Evolutionary conservation across 2,888 invertebrate genomes (phyloP), one percentile per base, ranked within the genome.

Genomic region (Leptinotarsa juncta): DNA sequence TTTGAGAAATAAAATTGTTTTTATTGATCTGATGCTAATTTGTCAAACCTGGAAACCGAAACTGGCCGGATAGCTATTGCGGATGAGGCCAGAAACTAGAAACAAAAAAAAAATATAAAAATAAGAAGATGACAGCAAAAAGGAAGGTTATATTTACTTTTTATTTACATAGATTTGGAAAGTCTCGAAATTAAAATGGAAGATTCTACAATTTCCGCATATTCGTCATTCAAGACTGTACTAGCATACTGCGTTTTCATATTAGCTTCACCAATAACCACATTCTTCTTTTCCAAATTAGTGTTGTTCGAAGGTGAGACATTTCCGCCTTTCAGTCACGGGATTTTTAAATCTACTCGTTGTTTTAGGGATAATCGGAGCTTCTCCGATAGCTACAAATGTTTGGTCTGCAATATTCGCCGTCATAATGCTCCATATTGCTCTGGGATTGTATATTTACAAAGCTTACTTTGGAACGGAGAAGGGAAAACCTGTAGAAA

Each of bases 391-490:
- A 60, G 90, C 91, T 23, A 93, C 94, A 82, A 95, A 94, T 86
- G 94, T 96, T 50, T 94, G 93, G 86, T 92, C 96, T 4, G 96
- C 96, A 32, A 91, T 94, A 55, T 90, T 93, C 65, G 94, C 96
- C 0, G 92, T 96, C 14, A 83, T 95, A 7, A 91, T 93, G 7
- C 88, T 96, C 70, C 96, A 96, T 85, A 84, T 94, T 77, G 94
- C 95, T 3, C 85, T 96, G 75, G 96, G 93, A 42, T 88, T 94
- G 65, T 96, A 94, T 84, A 94, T 96, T 82, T 94, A 93, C 85
- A 91, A 91, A 83, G 95, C 95, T 0, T 96, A 95, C 86, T 92
- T 91, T 80, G 87, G 91, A 80, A 77, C 88, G 16, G 91, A 86
- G 15, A 89, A 85, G 83, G 65, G 70, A 3, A 76, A 76, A 68